A percentile compares a stretch with the other conserved stretches of the same genome.
Evolutionary conservation across 2,797 vertebrate species (phyloP).

Genomic region (Melanotaenia parkinsoni): DNA sequence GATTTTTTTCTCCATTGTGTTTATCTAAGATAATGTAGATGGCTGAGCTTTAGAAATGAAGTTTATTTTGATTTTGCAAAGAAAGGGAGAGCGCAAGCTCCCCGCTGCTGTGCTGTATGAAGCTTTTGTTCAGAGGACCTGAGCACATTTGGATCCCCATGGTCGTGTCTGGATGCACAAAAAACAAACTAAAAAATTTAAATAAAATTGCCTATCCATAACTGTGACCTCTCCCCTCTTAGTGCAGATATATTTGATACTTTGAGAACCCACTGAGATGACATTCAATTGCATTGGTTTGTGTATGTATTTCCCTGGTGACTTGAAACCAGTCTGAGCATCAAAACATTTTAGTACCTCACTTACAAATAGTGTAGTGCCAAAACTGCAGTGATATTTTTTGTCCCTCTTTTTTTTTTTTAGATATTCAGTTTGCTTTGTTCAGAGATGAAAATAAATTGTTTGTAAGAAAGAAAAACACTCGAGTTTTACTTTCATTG

Average conservation of each 20-base stretch:
- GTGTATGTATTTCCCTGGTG: slow-evolving; percentile 53
- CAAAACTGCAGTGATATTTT: slow-evolving; percentile 84
- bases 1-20: slow-evolving; percentile 44
- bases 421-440: slow-evolving; percentile 85
- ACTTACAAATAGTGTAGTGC: slow-evolving; percentile 90
- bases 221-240: slow-evolving; percentile 37
- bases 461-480: slow-evolving; percentile 80
- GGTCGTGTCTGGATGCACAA: slow-evolving; percentile 51
- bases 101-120: slow-evolving; percentile 64
- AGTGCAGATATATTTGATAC: slow-evolving; percentile 34
- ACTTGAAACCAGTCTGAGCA: slow-evolving; percentile 70
- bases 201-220: slow-evolving; percentile 55
- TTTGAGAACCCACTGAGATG: slow-evolving; percentile 43
- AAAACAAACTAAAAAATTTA: slow-evolving; percentile 25
- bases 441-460: slow-evolving; percentile 87
- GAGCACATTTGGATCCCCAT: slow-evolving; percentile 47
- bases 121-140: slow-evolving; percentile 62
- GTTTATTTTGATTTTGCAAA: slow-evolving; percentile 46
- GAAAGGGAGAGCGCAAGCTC: slow-evolving; percentile 64
- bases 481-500: background rate
- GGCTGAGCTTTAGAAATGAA: slow-evolving; percentile 49
- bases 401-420: slow-evolving; percentile 69
- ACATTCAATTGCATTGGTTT: slow-evolving; percentile 45
- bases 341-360: slow-evolving; percentile 79
- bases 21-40: slow-evolving; percentile 43